A percentile compares a stretch with the other conserved stretches of the same genome.
Evolutionary conservation across 1,140 invertebrate species (phyloP).

Genomic region (Bombus ignitus): DNA sequence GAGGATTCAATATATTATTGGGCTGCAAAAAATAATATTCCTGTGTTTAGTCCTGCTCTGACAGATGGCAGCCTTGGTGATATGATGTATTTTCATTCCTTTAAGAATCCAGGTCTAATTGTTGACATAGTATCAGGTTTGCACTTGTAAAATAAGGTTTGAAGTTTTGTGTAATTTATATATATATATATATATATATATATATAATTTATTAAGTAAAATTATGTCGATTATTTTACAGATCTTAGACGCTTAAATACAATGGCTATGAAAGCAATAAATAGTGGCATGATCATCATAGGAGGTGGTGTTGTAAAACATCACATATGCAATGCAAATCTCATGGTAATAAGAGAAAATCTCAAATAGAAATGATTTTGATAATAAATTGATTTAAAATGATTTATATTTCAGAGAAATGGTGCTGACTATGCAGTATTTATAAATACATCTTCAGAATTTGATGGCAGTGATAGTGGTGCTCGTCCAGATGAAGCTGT

Average conservation of each 20-base stretch:
- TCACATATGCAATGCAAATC: constrained; percentile 98
- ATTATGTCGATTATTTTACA: constrained; percentile 72
- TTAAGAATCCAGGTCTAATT: constrained; percentile 94
- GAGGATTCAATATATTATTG: constrained; percentile 98
- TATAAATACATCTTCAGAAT: constrained; percentile 98
- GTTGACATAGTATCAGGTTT: constrained; percentile 96
- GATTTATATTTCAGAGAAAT: constrained; percentile 88
- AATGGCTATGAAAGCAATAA: constrained; percentile 96
- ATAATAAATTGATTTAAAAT: constrained; percentile 17
- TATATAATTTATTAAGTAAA: background rate
- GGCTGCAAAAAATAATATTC: constrained; percentile 98
- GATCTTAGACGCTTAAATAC: constrained; percentile 96
- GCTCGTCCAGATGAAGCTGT: constrained; percentile 98
- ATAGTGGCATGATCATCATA: constrained; percentile 98
- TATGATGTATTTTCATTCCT: constrained; percentile 87
- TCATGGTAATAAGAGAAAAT: constrained; percentile 87
- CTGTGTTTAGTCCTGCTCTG: constrained; percentile 98
- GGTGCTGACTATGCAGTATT: constrained; percentile 99
- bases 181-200: no score
- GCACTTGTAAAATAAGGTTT: background rate
- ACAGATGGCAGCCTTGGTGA: constrained; percentile 95
- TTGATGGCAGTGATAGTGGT: constrained; percentile 99
- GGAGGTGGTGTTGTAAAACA: constrained; percentile 99
- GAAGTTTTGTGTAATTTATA: background rate
- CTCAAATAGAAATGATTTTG: background rate